A percentile compares a stretch with the other conserved stretches of the same genome.
Conservation (phyloP, 2,888 invertebrate genomes). For the Hesperia comma region DNA sequence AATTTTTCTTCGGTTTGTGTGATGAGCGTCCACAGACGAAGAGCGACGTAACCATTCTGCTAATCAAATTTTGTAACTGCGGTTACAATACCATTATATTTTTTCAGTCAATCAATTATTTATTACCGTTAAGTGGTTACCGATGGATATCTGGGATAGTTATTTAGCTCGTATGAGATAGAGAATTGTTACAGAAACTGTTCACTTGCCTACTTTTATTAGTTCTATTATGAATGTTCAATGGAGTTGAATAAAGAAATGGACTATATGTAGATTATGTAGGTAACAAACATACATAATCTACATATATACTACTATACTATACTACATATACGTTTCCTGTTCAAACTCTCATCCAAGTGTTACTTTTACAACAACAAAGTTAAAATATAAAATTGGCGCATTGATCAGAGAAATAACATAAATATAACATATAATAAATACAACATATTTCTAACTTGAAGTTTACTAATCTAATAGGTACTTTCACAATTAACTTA, state of each 20-base stretch:
- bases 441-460: too few species aligned
- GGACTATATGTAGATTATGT: neutral
- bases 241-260: constrained; percentile 6
- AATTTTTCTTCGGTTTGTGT: constrained; percentile 36
- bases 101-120: constrained; percentile 73
- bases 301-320: too few species aligned
- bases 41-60: constrained; percentile 81
- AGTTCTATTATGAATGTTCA: constrained; percentile 10
- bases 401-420: too few species aligned
- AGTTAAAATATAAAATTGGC: too few species aligned
- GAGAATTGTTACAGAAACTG: constrained; percentile 35
- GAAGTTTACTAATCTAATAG: too few species aligned
- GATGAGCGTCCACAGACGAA: constrained; percentile 65
- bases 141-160: constrained; percentile 53
- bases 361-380: too few species aligned
- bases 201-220: constrained; percentile 31
- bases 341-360: neutral
- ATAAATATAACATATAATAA: too few species aligned
- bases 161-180: constrained; percentile 41
- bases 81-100: constrained; percentile 78
- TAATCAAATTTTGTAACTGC: constrained; percentile 84
- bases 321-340: too few species aligned
- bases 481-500: too few species aligned
- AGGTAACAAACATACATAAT: neutral
- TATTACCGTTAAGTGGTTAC: constrained; percentile 74